These are phyloP conservation scores for Drosophila parvula DNA, from an alignment of 1,140 invertebrate species.

Conservation along the genomic window DNA sequence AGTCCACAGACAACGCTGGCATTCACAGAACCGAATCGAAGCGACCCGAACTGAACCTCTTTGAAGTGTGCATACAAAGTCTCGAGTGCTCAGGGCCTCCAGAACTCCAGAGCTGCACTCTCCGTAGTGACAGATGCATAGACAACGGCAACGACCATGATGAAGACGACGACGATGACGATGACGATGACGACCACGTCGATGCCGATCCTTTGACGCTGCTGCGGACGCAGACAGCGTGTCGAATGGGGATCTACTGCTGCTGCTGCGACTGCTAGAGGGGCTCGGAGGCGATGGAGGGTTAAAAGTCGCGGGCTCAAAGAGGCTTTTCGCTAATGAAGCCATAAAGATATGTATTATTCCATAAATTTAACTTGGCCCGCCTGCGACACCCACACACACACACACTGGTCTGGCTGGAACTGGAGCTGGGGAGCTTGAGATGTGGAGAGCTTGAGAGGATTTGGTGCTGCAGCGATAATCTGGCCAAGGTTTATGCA, in stretches of 20 bases:
- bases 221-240: slow-evolving; percentile 75
- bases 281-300: slow-evolving; percentile 3
- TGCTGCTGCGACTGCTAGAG: not conserved
- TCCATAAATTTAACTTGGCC: slow-evolving; percentile 73
- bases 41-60: slow-evolving; percentile 67
- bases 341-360: slow-evolving; percentile 83
- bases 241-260: slow-evolving; percentile 61
- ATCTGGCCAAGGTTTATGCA: slow-evolving; percentile 63
- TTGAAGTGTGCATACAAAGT: slow-evolving; percentile 73
- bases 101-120: slow-evolving; percentile 48
- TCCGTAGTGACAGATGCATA: slow-evolving; percentile 56
- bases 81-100: slow-evolving; percentile 62
- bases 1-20: slow-evolving; percentile 1
- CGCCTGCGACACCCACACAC: slow-evolving; percentile 70
- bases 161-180: slow-evolving; percentile 25
- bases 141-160: slow-evolving; percentile 41
- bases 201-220: slow-evolving; percentile 70
- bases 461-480: slow-evolving; percentile 46
- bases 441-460: not conserved
- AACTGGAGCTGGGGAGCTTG: not conserved
- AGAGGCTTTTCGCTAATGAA: slow-evolving; percentile 76
- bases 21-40: slow-evolving; percentile 24
- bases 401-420: not conserved
- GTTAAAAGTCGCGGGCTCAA: slow-evolving; percentile 16
- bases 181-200: slow-evolving; percentile 62